Percentiles rank a stretch among this genome's conserved stretches.
Conservation (phyloP, 2,888 invertebrate species). For the Aphidoletes aphidimyza region DNA sequence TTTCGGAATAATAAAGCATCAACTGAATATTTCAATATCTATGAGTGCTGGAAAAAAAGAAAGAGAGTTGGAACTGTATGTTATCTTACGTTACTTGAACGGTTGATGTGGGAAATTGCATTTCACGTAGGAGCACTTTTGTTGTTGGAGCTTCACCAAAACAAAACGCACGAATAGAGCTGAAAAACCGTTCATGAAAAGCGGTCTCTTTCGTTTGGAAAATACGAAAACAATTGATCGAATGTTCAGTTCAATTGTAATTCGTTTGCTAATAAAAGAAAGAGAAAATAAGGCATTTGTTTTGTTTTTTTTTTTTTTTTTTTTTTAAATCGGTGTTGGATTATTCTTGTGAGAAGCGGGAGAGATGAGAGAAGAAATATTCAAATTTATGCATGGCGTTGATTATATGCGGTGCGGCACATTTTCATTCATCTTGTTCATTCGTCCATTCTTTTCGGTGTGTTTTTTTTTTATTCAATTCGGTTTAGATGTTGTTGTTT, state of each 20-base stretch:
- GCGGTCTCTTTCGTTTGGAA: not conserved
- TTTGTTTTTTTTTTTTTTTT: no score
- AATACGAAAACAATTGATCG: not conserved
- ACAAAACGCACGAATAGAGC: no score
- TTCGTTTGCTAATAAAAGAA: not conserved
- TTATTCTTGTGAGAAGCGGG: not conserved
- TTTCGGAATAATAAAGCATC: no score
- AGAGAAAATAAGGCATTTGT: not conserved
- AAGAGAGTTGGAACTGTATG: no score
- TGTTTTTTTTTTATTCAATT: not conserved
- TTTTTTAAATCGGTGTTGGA: no score
- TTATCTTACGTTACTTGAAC: no score
- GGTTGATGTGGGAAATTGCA: no score
- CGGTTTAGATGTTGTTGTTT: no score
- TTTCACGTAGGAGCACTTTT: not conserved
- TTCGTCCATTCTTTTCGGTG: not conserved
- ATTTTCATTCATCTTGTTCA: constrained; percentile 1
- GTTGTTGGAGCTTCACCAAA: no score
- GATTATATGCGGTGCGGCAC: constrained; percentile 9
- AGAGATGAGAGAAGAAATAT: constrained; percentile 22
- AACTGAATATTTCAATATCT: no score
- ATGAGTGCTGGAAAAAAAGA: no score
- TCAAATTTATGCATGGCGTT: constrained; percentile 33
- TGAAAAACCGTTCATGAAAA: no score
- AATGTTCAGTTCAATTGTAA: not conserved